These are phyloP conservation scores for Drosophila gaucha DNA, from an alignment of 2,888 invertebrate genomes.

Conservation along the genomic window DNA sequence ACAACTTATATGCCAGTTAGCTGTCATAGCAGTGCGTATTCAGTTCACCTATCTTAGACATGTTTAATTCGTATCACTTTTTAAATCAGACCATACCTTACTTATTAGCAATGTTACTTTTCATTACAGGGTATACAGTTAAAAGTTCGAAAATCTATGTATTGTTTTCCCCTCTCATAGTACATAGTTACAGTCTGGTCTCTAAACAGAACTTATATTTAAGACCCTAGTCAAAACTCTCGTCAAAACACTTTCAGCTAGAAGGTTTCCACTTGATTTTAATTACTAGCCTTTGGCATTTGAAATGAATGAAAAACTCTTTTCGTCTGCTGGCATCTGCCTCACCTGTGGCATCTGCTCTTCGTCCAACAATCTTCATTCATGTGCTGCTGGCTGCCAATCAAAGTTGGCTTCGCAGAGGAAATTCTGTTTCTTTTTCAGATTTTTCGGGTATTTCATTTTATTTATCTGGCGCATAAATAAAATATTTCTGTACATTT, in stretches of 20 bases:
- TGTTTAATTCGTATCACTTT: no score
- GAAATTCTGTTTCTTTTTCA: conserved; percentile 9
- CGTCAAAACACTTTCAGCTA: background rate
- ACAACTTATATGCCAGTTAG: background rate
- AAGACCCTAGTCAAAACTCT: no score
- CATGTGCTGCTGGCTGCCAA: conserved; percentile 61
- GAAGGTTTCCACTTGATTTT: background rate
- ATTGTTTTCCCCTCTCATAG: no score
- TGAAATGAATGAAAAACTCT: conserved; percentile 4
- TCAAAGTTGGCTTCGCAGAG: conserved; percentile 37
- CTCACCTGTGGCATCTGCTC: conserved; percentile 54
- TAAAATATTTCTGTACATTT: conserved; percentile 71
- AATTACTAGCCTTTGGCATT: conserved; percentile 1
- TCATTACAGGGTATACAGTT: no score
- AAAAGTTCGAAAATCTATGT: no score
- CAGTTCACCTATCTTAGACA: no score
- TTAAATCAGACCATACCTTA: no score
- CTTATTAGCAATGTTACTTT: no score
- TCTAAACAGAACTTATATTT: no score
- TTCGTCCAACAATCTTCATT: conserved; percentile 34
- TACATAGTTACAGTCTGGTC: no score
- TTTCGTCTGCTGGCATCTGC: background rate
- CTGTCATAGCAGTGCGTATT: no score
- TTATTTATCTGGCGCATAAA: conserved; percentile 75
- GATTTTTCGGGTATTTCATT: conserved; percentile 38